phyloP scores from a whole-genome alignment of 2,113 vertebrate genomes.

The Tinamus guttatus region DNA sequence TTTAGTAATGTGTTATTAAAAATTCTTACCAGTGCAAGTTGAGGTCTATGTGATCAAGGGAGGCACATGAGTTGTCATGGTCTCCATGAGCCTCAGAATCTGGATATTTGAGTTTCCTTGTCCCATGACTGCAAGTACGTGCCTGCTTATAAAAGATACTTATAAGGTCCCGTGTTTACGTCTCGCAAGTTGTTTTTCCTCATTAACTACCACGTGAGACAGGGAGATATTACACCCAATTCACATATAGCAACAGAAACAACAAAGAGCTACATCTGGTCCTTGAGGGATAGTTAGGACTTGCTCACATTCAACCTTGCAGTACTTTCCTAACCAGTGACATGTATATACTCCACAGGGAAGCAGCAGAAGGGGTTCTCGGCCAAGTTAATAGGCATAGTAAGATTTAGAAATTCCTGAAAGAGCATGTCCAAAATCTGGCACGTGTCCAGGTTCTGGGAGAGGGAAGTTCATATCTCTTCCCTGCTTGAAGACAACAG shows the following conservation, averaged over 20 bases:
- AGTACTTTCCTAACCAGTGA: neutral
- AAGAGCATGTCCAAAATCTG: neutral
- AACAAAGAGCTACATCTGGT: neutral
- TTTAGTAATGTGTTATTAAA: neutral
- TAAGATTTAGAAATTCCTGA: neutral
- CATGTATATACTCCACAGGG: neutral
- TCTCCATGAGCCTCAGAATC: neutral
- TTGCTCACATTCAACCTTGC: neutral
- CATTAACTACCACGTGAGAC: neutral
- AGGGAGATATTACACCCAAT: fast-evolving
- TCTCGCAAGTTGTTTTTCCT: neutral
- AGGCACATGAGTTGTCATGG: neutral
- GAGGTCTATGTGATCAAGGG: neutral
- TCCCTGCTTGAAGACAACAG: neutral
- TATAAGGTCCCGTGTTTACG: neutral
- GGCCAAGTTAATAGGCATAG: neutral
- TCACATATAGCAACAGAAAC: neutral
- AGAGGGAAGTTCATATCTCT: neutral
- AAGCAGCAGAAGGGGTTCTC: fast-evolving
- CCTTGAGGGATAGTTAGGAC: neutral
- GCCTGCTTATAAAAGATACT: neutral
- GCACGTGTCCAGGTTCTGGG: neutral
- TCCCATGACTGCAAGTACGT: neutral
- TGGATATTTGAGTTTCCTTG: neutral
- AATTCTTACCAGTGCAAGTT: neutral